Evolutionary conservation across 2,888 invertebrate species (phyloP).

Genomic region (Acronicta psi): DNA sequence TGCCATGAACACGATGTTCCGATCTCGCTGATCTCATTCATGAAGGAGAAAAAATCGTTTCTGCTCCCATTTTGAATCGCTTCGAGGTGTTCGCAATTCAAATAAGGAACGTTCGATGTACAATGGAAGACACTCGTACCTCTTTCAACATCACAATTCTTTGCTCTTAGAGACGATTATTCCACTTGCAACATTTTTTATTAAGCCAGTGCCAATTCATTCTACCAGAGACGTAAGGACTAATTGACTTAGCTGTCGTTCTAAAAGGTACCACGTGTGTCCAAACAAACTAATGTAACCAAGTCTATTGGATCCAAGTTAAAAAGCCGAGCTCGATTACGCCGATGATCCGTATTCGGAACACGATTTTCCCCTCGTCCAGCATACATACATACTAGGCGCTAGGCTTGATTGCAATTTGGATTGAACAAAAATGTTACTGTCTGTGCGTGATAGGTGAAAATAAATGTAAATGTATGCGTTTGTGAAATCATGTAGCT

Average conservation of each 20-base stretch:
- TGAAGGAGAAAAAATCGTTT: slow-evolving; percentile 63
- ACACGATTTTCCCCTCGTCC: slow-evolving; percentile 51
- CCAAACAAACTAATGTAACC: slow-evolving; percentile 36
- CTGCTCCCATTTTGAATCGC: slow-evolving; percentile 47
- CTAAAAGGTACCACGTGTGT: slow-evolving; percentile 29
- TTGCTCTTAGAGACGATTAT: slow-evolving; percentile 30
- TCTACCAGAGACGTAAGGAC: slow-evolving; percentile 14
- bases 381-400: slow-evolving; percentile 24
- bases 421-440: slow-evolving; percentile 28
- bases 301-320: slow-evolving; percentile 35
- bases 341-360: slow-evolving; percentile 43
- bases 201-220: slow-evolving; percentile 27
- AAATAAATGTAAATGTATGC: slow-evolving; percentile 2
- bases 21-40: slow-evolving; percentile 66
- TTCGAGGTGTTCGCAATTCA: slow-evolving; percentile 42
- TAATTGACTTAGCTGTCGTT: slow-evolving; percentile 30
- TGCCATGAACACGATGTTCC: slow-evolving; percentile 76
- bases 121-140: slow-evolving; percentile 31
- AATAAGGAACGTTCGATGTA: slow-evolving; percentile 40
- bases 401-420: slow-evolving; percentile 43
- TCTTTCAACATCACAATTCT: slow-evolving; percentile 40
- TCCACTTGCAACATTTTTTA: slow-evolving; percentile 31
- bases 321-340: slow-evolving; percentile 49
- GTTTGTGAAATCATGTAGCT: neutral
- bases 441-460: slow-evolving; percentile 13